Base-by-base conservation (phyloP, 2,888 invertebrate species). In the Drosophila gaucha region DNA sequence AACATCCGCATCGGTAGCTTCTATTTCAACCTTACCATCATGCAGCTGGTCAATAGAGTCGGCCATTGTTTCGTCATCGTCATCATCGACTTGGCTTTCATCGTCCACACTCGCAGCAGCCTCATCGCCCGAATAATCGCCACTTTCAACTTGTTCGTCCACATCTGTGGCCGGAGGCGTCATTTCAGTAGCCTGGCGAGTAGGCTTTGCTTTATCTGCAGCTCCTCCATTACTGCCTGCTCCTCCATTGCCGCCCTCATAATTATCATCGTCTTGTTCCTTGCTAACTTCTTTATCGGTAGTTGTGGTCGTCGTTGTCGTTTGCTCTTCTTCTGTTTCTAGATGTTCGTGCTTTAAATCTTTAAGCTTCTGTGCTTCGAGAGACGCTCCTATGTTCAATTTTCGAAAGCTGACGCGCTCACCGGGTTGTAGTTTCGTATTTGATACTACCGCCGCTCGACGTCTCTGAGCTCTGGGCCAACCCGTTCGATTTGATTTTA, bases 401-500 rank as follows among this genome's bases (percentile, higher is more conserved):
- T 83, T 82, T 3, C 80, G 73, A 10, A 87, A 86, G 44, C 77
- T 80, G 16, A 83, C 76, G 26, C 88, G 80, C 31, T 89, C 86
- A 24, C 74, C 67, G 1, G 74, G 51, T 39, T 80, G 60, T 31
- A 85, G 74, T 44, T 88, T 82, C 3, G 52, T 14, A 52, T 54
- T 59, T 4, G 59, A 39, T 6, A 38, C 18, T 12, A 33, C 60
- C 0, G 67, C 58, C 0, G 63, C 47, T 6, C 82, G 66, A 10
- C 88, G 82, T 54, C 87, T 73, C 18, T 89, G 85, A 0, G 78
- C 93, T 93, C 89, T 92, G 93, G 97, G 97, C 97, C 97, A 97
- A 8, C 97, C 97, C 0, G 97, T 97, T 66, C 94, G 93, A 90
- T 96, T 96, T 90, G 95, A 95, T 91, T 95, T 94, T 1, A 89